Base-by-base conservation (phyloP, 2,888 invertebrate species). In the Pimpla rufipes region DNA sequence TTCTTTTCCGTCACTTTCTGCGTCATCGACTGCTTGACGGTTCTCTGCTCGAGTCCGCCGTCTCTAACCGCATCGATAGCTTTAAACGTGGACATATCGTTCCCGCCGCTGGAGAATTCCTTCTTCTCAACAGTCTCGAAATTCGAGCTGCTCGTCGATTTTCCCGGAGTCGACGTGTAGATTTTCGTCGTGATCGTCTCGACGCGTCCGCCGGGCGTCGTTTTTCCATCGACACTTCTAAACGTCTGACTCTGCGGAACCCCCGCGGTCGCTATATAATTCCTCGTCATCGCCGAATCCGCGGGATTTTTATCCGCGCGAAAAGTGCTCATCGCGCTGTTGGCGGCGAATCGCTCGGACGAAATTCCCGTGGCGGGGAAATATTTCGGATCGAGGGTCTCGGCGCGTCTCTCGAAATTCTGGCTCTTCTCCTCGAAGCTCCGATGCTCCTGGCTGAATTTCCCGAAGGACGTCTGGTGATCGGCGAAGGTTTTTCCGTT, bases 1-100 rank as follows among this genome's bases (percentile, higher is more conserved):
- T 96, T 96, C 90, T 95, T 95, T 86, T 96, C 96, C 18, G 96
- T 95, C 0, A 95, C 95, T 85, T 96, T 96, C 64, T 96, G 96
- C 0, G 95, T 95, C n/a, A 95, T 95, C 0, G 96, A 96, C 86
- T 96, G 96, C 84, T 96, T 96, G 5, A 95, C 93, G 93, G 95
- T 95, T 88, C 95, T 95, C 87, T 95, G 95, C 84, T 96, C 96
- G 85, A 96, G 88, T n/a, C n/a, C n/a, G n/a, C 94, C 94, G 57
- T 96, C 95, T 13, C 71, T 70, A 0, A 94, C 92, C 76, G 90
- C 92, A 74, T 90, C 90, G 37, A 89, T 64, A 4, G 89, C 89
- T 62, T 91, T 92, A 71, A 91, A 92, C 10, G 90, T 91, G 0
- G 91, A 90, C 80, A 92, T 85, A 0, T 94, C 95, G 87, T 94